Base-by-base conservation (phyloP, 2,797 vertebrate species). In the Malacoctenus gilli region DNA sequence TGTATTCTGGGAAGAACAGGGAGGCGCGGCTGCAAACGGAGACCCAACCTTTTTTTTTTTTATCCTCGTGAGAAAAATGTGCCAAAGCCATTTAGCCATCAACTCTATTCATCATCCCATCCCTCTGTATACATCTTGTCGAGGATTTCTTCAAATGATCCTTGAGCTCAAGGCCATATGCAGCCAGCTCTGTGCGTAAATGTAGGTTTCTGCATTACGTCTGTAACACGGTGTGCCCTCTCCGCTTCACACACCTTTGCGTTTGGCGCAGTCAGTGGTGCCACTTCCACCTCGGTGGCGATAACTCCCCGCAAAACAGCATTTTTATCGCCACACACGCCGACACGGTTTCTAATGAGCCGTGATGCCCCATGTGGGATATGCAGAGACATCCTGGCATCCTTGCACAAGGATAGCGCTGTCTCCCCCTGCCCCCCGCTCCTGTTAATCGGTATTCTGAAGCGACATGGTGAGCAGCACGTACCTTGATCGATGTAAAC, bases 401-500 rank as follows among this genome's bases (percentile, higher is more conserved):
- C 59, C 57, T 21, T 56, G 18, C 54, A 62, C 53, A 46, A 49
- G 42, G 43, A 30, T 25, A 22, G n/a, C 34, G 49, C 51, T n/a
- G 22, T 8, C 37, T 44, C 60, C 20, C 15, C 15, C 15, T 15
- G 1, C n/a, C 18, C n/a, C 20, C 14, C 3, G 4, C 40, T 31
- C n/a, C 0, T 25, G 51, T 20, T 19, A 60, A 65, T 60, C 68
- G 31, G 54, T 55, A 65, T 37, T 59, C 35, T 32, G 5, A 52
- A n/a, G 34, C 60, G 52, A 64, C 66, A 49, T 21, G 57, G 22
- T 8, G 55, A 68, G 25, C 61, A 55, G 79, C 68, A 80, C 88
- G 59, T 89, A 91, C 91, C 91, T 89, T 78, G 52, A 68, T 77
- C 56, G 70, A 80, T 68, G 82, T 82, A 67, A 87, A 83, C 77